Base-by-base conservation (phyloP, 2,797 vertebrate genomes). In the Mormyrus hasselquistii region DNA sequence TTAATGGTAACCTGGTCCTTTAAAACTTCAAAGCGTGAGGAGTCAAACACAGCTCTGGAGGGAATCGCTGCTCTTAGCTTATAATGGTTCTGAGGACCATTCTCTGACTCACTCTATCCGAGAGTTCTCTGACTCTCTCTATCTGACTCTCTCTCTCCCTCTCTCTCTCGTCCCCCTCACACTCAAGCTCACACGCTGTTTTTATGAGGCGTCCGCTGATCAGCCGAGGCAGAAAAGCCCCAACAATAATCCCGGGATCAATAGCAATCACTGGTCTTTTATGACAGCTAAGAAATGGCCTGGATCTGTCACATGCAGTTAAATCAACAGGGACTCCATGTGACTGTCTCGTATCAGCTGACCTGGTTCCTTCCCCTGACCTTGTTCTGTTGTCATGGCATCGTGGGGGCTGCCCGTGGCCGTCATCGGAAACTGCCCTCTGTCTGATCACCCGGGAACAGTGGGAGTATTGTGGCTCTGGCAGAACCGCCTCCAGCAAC, bases 221-320 rank as follows among this genome's bases (percentile, higher is more conserved):
- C 82, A 62, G n/a, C 34, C 73, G 9, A 38, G 52, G 73, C 19
- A 47, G 88, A 34, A 86, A 84, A 89, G 88, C 22, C 93, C 91
- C 92, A 91, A 91, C 91, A 94, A 92, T 94, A 95, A 94, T 91
- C 92, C 90, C 89, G 93, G 93, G 94, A 96, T 96, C 95, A 93
- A 96, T 96, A 95, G 88, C 92, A 90, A 88, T 93, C 93, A 92
- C 92, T 90, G 90, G 92, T 94, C 94, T 94, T 96, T 95, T 95
- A 94, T 95, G 94, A 95, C 93, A 94, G 95, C 92, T 95, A 92
- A 93, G 95, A 93, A 92, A 86, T 92, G 96, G 93, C 95, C 96
- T 95, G 94, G 95, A 97, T 97, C 94, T 96, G 95, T 96, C 96
- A 96, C 90, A 89, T 93, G 93, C 92, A 94, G 95, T 96, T 95